Conservation (phyloP, 64 coral and sea anemone species). For the Pachyseris speciosa region DNA sequence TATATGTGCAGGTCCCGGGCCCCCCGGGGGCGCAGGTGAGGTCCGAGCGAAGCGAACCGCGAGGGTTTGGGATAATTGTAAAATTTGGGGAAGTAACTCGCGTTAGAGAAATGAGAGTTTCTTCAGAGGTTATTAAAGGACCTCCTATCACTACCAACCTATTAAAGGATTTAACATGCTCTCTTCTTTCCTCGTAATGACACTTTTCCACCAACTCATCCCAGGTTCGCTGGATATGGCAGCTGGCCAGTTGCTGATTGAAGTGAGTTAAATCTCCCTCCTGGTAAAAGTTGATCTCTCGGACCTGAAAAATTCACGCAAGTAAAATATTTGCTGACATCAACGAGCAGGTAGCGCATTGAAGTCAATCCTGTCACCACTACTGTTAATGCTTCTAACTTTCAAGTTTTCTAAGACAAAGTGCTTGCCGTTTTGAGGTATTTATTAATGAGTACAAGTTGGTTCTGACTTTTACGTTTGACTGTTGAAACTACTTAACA, state of each 20-base stretch:
- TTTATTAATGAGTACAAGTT: too few relatives aligned
- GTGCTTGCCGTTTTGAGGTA: too few relatives aligned
- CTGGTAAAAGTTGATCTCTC: slow-evolving; percentile 84
- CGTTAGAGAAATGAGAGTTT: neutral
- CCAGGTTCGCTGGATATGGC: slow-evolving; percentile 79
- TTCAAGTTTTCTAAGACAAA: too few relatives aligned
- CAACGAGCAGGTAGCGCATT: too few relatives aligned
- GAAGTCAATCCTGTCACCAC: too few relatives aligned
- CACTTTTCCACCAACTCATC: slow-evolving; percentile 73
- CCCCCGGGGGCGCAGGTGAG: too few relatives aligned
- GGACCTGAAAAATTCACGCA: slow-evolving; percentile 35
- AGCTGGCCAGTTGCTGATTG: slow-evolving; percentile 55
- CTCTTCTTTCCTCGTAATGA: slow-evolving; percentile 75
- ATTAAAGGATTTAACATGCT: slow-evolving; percentile 40
- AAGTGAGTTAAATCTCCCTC: slow-evolving; percentile 86
- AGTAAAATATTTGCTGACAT: neutral
- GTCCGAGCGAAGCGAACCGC: too few relatives aligned
- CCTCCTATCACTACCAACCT: slow-evolving; percentile 7
- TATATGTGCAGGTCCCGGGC: too few relatives aligned
- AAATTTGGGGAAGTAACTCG: neutral
- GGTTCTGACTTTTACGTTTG: too few relatives aligned
- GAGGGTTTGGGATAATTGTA: neutral
- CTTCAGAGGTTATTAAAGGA: too few relatives aligned
- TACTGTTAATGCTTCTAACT: too few relatives aligned
- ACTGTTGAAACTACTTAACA: too few relatives aligned